These are phyloP conservation scores for Rhabdornis inornatus DNA, from an alignment of 2,113 vertebrate species.

Conservation along the genomic window DNA sequence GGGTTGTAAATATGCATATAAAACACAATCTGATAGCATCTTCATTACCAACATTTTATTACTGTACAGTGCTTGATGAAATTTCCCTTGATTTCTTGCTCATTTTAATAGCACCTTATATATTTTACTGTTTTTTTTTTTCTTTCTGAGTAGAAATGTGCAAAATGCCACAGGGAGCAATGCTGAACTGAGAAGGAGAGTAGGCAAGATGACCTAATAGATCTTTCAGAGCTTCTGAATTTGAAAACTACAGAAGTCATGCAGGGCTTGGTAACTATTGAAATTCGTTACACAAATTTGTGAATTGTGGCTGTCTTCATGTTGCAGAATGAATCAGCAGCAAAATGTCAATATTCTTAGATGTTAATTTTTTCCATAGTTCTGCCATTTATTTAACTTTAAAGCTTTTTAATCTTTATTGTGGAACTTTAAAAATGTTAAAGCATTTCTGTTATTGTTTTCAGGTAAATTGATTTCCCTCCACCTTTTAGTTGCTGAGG, in stretches of 20 bases:
- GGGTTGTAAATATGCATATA: neutral
- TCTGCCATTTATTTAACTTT: neutral
- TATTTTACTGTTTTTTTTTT: neutral
- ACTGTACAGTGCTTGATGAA: neutral
- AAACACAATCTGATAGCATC: neutral
- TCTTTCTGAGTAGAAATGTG: neutral
- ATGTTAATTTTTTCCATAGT: neutral
- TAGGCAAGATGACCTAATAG: neutral
- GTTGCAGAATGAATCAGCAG: neutral
- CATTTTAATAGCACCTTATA: neutral
- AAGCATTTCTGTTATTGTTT: neutral
- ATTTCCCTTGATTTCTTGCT: neutral
- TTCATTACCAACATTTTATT: neutral
- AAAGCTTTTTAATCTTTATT: neutral
- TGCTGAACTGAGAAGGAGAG: neutral
- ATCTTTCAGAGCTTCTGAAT: neutral
- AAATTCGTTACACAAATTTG: neutral
- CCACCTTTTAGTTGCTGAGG: neutral
- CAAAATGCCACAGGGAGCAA: neutral
- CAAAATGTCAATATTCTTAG: neutral
- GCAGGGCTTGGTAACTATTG: neutral
- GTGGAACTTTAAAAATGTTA: neutral
- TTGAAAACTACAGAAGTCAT: neutral
- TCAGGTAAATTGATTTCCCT: neutral
- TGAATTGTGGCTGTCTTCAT: neutral